phyloP scores from a whole-genome alignment of 2,888 invertebrate genomes.

The Seladonia tumulorum region DNA sequence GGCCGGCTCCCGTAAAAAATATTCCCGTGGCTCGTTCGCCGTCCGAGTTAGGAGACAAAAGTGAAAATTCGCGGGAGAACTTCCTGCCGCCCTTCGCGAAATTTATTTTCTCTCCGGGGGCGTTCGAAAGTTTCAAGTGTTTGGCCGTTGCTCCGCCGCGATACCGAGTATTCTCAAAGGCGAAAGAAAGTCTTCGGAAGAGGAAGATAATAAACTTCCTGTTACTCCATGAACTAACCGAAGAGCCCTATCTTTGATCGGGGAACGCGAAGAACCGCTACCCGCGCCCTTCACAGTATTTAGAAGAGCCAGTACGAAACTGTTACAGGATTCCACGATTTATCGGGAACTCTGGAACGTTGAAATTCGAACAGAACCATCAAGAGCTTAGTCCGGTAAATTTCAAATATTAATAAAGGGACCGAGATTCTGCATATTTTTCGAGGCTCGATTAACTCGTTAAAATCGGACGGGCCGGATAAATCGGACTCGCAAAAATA shows the following conservation, averaged over 20 bases:
- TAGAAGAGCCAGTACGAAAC: background rate
- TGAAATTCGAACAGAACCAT: background rate
- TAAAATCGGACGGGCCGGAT: background rate
- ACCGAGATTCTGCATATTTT: background rate
- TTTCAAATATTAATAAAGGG: background rate
- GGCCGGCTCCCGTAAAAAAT: background rate
- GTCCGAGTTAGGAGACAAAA: background rate
- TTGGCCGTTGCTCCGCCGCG: conserved; percentile 26
- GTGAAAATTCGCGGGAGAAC: conserved; percentile 25
- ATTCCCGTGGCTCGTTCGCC: background rate
- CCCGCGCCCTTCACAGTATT: background rate
- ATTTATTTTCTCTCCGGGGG: conserved; percentile 22
- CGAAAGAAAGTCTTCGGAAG: conserved; percentile 28
- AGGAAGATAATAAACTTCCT: conserved; percentile 25
- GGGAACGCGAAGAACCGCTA: background rate
- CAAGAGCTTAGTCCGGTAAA: background rate
- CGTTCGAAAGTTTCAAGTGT: conserved; percentile 34
- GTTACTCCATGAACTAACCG: background rate
- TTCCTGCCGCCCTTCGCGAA: background rate
- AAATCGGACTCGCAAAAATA: background rate
- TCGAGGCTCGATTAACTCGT: background rate
- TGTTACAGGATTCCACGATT: background rate
- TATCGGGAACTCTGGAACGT: background rate
- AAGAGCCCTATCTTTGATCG: background rate
- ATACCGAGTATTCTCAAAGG: conserved; percentile 24